Percentiles rank a stretch among this genome's conserved stretches.
These are phyloP conservation scores for Peromyscus polionotus DNA, from an alignment of 2,113 vertebrate genomes.

Conservation along the genomic window DNA sequence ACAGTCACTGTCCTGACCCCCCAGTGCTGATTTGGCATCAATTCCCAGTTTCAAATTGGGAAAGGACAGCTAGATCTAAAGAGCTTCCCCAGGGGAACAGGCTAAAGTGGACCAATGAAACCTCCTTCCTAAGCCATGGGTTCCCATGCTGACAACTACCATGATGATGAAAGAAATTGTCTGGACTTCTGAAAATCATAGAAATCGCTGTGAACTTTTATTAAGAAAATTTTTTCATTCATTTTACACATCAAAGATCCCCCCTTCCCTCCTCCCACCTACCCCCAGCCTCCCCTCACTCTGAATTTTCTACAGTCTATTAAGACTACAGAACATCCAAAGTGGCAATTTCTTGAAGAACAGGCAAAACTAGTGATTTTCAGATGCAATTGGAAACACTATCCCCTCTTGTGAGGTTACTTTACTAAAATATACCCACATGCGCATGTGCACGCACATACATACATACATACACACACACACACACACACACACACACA, in stretches of 20 bases:
- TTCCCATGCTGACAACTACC: background rate
- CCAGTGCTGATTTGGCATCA: background rate
- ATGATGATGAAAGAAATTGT: slow-evolving; percentile 28
- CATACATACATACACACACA: fast-evolving
- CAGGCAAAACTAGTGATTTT: background rate
- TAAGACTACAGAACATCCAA: background rate
- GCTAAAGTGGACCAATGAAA: slow-evolving; percentile 23
- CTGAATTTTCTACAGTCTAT: background rate
- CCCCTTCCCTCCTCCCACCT: no score
- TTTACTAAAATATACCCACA: background rate
- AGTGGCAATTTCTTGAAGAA: background rate
- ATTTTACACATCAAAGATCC: no score
- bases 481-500: no score
- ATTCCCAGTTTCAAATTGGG: background rate
- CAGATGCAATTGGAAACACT: background rate
- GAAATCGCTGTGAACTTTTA: background rate
- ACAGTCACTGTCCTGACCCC: background rate
- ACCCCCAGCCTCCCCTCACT: background rate
- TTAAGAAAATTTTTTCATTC: no score
- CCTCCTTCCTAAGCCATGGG: background rate
- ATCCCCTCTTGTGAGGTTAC: background rate
- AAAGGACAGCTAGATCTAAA: slow-evolving; percentile 5
- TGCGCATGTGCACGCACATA: background rate
- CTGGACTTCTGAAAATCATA: background rate
- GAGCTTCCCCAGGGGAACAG: background rate